A percentile compares a stretch with the other conserved stretches of the same genome.
Conservation (phyloP, 2,113 vertebrate species). For the Silurus meridionalis region DNA sequence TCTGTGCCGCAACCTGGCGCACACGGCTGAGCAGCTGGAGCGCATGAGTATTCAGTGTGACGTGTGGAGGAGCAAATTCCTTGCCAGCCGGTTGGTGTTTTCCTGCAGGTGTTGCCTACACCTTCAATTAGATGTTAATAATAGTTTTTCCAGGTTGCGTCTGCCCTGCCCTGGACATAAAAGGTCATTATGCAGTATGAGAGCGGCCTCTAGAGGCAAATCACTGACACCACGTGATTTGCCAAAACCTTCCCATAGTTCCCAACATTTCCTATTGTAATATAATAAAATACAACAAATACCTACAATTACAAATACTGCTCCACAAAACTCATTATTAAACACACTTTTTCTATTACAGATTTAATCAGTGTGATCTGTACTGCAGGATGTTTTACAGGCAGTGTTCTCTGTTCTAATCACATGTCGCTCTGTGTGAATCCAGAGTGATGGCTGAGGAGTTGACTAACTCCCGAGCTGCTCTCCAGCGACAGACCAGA, state of each 20-base stretch:
- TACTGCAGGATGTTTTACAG: not conserved
- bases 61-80: slow-evolving; percentile 98
- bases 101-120: not conserved
- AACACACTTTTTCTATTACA: too few species aligned
- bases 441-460: slow-evolving; percentile 97
- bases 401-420: not conserved
- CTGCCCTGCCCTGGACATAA: too few species aligned
- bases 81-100: slow-evolving; percentile 87
- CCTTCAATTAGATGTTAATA: not conserved
- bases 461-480: slow-evolving; percentile 82
- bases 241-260: too few species aligned
- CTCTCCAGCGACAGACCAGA: slow-evolving; percentile 86
- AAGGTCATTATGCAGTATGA: too few species aligned
- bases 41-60: slow-evolving; percentile 97
- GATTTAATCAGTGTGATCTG: not conserved
- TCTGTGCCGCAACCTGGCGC: slow-evolving; percentile 76
- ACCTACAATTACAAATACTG: too few species aligned
- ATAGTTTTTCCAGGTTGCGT: too few species aligned
- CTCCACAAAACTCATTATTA: too few species aligned
- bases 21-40: slow-evolving; percentile 88
- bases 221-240: too few species aligned
- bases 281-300: too few species aligned
- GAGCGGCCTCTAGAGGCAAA: too few species aligned
- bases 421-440: not conserved
- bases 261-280: too few species aligned